Evolutionary conservation across 2,113 vertebrate genomes (phyloP).

Genomic region (Camelus bactrianus): DNA sequence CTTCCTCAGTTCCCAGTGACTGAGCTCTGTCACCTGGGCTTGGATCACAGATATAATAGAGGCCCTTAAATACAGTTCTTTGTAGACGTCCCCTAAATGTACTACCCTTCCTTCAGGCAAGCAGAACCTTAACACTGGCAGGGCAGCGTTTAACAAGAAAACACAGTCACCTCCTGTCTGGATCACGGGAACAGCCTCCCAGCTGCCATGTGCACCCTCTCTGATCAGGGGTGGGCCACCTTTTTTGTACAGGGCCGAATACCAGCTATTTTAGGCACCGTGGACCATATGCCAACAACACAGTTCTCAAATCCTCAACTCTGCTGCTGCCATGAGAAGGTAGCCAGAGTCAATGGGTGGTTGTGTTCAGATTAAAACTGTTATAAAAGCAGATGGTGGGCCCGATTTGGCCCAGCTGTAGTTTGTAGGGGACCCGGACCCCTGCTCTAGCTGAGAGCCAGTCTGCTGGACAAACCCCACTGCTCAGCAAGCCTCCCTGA

Average conservation of each 20-base stretch:
- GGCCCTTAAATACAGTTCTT: not conserved
- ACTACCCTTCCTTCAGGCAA: not conserved
- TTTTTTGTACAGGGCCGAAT: not conserved
- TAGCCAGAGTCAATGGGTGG: not conserved
- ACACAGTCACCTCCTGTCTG: not conserved
- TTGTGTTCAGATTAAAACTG: not conserved
- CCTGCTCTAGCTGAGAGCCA: not conserved
- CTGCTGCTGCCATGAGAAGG: not conserved
- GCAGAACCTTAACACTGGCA: not conserved
- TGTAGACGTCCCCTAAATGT: not conserved
- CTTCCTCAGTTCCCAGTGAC: not conserved
- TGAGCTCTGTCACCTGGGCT: not conserved
- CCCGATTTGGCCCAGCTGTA: accelerated
- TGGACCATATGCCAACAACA: not conserved
- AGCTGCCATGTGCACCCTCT: not conserved
- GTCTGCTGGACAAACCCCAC: not conserved
- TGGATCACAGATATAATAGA: not conserved
- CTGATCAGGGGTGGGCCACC: not conserved
- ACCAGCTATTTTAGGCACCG: not conserved
- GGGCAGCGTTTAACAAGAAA: not conserved
- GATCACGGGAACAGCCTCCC: not conserved
- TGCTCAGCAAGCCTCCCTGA: not conserved
- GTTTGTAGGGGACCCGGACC: not conserved
- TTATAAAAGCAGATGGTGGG: not conserved
- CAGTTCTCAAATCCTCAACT: not conserved